Conservation (phyloP, 2,888 invertebrate species). For the Coenonympha glycerion region DNA sequence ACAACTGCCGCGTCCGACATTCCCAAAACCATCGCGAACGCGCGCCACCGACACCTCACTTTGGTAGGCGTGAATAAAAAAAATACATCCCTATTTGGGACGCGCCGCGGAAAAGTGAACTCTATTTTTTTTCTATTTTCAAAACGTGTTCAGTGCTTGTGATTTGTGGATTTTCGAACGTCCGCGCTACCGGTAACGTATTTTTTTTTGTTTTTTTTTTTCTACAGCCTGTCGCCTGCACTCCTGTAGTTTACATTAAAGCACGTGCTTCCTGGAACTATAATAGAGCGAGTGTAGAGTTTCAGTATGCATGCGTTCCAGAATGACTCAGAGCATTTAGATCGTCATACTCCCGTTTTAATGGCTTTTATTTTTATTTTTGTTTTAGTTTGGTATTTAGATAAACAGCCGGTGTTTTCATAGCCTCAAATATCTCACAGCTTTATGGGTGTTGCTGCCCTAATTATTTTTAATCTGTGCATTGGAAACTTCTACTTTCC, state of each 20-base stretch:
- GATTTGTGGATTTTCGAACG: constrained; percentile 58
- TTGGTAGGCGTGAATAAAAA: constrained; percentile 52
- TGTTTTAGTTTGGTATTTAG: constrained; percentile 37
- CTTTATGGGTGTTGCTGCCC: constrained; percentile 2
- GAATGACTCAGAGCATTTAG: constrained; percentile 42
- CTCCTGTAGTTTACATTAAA: constrained; percentile 32
- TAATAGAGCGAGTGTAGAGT: constrained; percentile 54
- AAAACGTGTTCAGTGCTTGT: constrained; percentile 59
- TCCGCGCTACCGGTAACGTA: constrained; percentile 64
- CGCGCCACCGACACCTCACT: constrained; percentile 60
- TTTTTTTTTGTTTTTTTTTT: constrained; percentile 31
- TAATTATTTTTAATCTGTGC: constrained; percentile 14
- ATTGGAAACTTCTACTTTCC: too few species aligned
- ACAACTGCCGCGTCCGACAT: constrained; percentile 69
- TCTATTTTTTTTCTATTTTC: constrained; percentile 44
- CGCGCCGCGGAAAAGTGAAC: constrained; percentile 49
- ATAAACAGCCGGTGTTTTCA: constrained; percentile 42
- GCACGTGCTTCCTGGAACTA: constrained; percentile 57
- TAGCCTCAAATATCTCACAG: constrained; percentile 50
- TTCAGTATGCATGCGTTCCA: constrained; percentile 67
- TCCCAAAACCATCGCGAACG: constrained; percentile 54
- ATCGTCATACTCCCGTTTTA: constrained; percentile 45
- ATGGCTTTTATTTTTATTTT: constrained; percentile 33
- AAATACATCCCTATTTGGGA: constrained; percentile 44
- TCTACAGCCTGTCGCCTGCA: constrained; percentile 38